phyloP scores from a whole-genome alignment of 2,888 invertebrate species.

The Andrena camellia region DNA sequence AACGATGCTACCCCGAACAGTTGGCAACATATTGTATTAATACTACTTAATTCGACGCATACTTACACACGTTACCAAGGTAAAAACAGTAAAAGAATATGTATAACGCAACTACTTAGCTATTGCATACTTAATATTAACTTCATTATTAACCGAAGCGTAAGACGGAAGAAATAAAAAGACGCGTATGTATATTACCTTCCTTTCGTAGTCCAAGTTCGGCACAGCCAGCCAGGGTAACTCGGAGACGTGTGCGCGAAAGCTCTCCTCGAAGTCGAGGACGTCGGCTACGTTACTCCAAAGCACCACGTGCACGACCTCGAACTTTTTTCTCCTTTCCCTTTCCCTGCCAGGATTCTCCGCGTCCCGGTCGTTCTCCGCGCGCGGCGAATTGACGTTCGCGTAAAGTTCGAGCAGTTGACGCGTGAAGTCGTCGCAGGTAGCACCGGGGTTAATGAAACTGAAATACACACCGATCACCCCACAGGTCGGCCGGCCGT shows the following conservation, averaged over 20 bases:
- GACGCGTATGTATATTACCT: constrained; percentile 86
- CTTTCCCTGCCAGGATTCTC: constrained; percentile 77
- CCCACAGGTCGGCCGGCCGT: constrained; percentile 75
- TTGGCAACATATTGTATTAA: not conserved
- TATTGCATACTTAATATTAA: not conserved
- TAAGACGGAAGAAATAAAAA: not conserved
- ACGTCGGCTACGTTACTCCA: constrained; percentile 89
- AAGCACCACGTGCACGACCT: constrained; percentile 89
- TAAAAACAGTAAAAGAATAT: no score
- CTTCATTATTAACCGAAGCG: not conserved
- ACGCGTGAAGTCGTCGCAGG: constrained; percentile 89
- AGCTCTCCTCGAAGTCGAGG: constrained; percentile 89
- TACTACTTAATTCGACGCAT: not conserved
- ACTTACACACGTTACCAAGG: not conserved
- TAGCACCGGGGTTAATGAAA: constrained; percentile 89
- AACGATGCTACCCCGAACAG: not conserved
- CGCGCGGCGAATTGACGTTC: constrained; percentile 74
- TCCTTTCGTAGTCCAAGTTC: constrained; percentile 90
- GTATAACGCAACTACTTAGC: not conserved
- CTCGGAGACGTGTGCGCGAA: constrained; percentile 88
- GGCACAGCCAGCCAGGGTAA: constrained; percentile 91
- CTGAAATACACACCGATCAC: constrained; percentile 90
- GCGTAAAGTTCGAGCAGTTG: constrained; percentile 87
- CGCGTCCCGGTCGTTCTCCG: constrained; percentile 54
- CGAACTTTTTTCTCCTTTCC: constrained; percentile 86